These are phyloP conservation scores for Siderastrea radians DNA, from an alignment of 92 coral and sea anemone species.

Conservation along the genomic window DNA sequence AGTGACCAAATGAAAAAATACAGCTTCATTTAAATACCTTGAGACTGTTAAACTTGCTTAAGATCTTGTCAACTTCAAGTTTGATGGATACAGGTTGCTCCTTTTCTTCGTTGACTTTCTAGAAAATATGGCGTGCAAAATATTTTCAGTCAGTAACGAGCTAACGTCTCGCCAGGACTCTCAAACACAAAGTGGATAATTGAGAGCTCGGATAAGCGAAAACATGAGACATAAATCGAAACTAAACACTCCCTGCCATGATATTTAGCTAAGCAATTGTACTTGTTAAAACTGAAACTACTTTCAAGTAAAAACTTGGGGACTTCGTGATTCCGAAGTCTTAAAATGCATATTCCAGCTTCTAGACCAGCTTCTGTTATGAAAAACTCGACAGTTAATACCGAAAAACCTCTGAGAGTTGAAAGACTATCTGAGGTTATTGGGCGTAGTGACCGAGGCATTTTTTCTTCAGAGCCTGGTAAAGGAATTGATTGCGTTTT, in stretches of 20 bases:
- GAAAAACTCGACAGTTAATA: too few species aligned
- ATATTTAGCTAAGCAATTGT: not conserved
- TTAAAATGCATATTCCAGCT: too few species aligned
- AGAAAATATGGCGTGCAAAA: not conserved
- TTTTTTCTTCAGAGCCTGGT: too few species aligned
- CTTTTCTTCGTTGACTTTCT: not conserved
- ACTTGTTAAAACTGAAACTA: not conserved
- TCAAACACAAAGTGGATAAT: not conserved
- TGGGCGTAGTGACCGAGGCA: too few species aligned
- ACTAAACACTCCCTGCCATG: too few species aligned
- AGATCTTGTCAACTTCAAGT: constrained; percentile 65
- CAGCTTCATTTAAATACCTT: constrained; percentile 56
- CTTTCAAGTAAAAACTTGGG: not conserved
- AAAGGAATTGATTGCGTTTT: too few species aligned
- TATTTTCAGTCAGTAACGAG: not conserved
- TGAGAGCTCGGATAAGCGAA: too few species aligned
- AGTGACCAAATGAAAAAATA: not conserved
- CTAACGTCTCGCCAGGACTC: too few species aligned
- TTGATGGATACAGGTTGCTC: constrained; percentile 52
- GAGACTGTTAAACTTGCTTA: constrained; percentile 71
- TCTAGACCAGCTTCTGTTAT: too few species aligned
- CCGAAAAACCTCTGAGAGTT: too few species aligned
- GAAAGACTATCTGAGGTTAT: too few species aligned
- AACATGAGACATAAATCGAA: too few species aligned
- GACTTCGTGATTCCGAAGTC: not conserved